phyloP scores from a whole-genome alignment of 2,113 vertebrate genomes.

The Chloropsis hardwickii region DNA sequence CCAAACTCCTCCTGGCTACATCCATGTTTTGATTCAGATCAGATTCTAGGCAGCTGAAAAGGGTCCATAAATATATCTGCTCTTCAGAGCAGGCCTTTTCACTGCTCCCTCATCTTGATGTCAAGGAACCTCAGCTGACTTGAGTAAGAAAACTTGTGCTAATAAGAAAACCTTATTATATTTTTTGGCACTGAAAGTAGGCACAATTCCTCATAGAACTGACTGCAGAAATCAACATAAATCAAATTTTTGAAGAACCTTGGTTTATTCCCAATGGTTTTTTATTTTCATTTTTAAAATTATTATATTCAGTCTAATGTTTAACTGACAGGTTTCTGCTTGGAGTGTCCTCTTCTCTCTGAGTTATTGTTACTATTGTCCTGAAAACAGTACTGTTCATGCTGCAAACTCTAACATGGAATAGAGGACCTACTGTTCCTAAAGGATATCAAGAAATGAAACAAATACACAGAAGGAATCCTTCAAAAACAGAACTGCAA shows the following conservation, averaged over 20 bases:
- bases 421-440: neutral
- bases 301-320: neutral
- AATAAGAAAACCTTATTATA: neutral
- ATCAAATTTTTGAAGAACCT: neutral
- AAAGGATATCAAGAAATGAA: neutral
- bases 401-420: neutral
- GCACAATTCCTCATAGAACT: neutral
- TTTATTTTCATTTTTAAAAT: neutral
- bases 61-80: neutral
- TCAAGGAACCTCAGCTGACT: neutral
- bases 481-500: neutral
- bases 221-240: neutral
- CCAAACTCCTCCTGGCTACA: slow-evolving; percentile 24
- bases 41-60: slow-evolving; percentile 23
- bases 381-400: neutral
- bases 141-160: neutral
- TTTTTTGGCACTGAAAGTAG: neutral
- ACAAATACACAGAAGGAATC: neutral
- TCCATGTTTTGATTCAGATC: slow-evolving; percentile 23
- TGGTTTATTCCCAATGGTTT: neutral
- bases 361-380: neutral
- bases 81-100: neutral
- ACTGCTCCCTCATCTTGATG: neutral
- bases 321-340: neutral
- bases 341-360: neutral